Percentiles rank a stretch among this genome's conserved stretches.
Evolutionary conservation across 1,140 invertebrate genomes (phyloP).

Genomic region (Archivesica marissinica): DNA sequence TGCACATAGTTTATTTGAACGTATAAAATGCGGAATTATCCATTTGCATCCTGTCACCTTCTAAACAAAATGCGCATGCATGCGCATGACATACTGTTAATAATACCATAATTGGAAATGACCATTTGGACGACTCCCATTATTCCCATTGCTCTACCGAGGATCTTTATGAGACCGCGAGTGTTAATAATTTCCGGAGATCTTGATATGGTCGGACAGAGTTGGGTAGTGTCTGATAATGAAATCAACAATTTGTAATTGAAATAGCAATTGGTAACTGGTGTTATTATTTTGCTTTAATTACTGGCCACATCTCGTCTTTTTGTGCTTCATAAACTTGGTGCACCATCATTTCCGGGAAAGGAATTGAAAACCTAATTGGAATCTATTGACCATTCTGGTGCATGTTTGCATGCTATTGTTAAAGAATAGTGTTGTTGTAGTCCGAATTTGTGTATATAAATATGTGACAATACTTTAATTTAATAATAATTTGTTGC

Average conservation of each 20-base stretch:
- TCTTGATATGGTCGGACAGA: neutral
- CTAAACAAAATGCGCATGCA: neutral
- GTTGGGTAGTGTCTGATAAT: neutral
- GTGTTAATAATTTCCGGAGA: neutral
- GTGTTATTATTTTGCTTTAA: conserved; percentile 17
- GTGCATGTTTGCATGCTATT: too few relatives aligned
- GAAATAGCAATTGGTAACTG: conserved; percentile 6
- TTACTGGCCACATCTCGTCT: neutral
- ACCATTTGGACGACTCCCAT: conserved; percentile 12
- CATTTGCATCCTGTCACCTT: neutral
- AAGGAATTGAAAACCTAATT: conserved; percentile 8
- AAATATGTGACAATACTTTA: too few relatives aligned
- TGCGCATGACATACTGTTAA: neutral
- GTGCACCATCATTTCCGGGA: neutral
- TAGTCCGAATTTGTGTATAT: too few relatives aligned
- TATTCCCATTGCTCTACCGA: neutral
- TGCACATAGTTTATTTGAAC: too few relatives aligned
- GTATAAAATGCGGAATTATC: neutral
- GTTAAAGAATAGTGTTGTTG: too few relatives aligned
- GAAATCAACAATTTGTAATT: conserved; percentile 30
- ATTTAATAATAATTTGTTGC: too few relatives aligned
- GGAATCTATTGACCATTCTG: too few relatives aligned
- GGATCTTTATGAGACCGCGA: neutral
- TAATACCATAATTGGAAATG: conserved; percentile 31
- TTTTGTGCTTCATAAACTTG: neutral